A percentile compares a stretch with the other conserved stretches of the same genome.
Evolutionary conservation across 2,113 vertebrate species (phyloP).

Genomic region (Oreochromis niloticus): DNA sequence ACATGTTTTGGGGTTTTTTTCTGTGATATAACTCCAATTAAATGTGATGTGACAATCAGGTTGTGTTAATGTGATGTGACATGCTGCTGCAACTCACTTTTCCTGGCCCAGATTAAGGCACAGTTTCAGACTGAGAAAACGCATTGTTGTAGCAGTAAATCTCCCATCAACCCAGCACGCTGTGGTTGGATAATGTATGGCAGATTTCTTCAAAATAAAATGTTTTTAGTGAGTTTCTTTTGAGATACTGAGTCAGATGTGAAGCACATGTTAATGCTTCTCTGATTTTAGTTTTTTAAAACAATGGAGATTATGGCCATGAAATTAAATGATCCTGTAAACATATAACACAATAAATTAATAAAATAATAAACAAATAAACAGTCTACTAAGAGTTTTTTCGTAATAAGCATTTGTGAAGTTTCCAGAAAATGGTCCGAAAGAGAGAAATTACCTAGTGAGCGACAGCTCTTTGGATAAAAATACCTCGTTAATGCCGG

Average conservation of each 20-base stretch:
- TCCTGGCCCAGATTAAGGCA: constrained; percentile 12
- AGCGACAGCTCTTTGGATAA: neutral
- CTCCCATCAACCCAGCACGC: neutral
- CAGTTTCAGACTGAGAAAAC: neutral
- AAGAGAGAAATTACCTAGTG: neutral
- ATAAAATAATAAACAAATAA: neutral
- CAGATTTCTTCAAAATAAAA: neutral
- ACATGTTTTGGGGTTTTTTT: neutral
- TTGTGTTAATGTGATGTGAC: constrained; percentile 47
- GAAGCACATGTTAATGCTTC: neutral
- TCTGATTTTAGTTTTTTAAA: neutral
- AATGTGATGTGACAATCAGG: constrained; percentile 34
- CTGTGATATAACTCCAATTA: constrained; percentile 28
- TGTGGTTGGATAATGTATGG: neutral
- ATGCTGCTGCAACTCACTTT: constrained; percentile 21
- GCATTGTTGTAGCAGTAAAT: neutral
- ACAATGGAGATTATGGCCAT: neutral
- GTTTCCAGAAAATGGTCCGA: neutral
- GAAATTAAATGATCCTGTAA: neutral
- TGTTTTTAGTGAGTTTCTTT: neutral
- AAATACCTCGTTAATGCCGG: neutral
- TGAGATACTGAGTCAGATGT: neutral
- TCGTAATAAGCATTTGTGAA: neutral
- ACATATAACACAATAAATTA: neutral
- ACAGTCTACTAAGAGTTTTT: accelerated